These are phyloP conservation scores for Cotesia typhae DNA, from an alignment of 1,140 invertebrate species.

Conservation along the genomic window DNA sequence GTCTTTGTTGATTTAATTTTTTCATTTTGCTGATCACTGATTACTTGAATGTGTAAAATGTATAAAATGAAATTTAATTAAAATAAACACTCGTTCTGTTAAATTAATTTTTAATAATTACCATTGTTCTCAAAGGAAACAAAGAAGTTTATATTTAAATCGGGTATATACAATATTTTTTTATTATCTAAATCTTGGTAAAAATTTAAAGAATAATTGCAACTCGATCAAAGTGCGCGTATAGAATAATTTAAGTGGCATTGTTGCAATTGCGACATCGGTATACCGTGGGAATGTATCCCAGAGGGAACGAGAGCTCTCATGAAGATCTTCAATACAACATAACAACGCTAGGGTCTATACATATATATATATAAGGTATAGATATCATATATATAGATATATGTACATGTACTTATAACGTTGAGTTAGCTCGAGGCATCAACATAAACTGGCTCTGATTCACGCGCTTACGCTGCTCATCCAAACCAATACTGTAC, in stretches of 20 bases:
- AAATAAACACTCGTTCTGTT: too few species aligned
- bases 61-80: too few species aligned
- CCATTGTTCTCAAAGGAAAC: background rate
- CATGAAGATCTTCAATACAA: conserved; percentile 26
- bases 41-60: too few species aligned
- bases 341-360: background rate
- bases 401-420: too few species aligned
- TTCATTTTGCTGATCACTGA: too few species aligned
- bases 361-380: background rate
- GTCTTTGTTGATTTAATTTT: too few species aligned
- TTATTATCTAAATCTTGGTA: conserved; percentile 19
- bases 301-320: conserved; percentile 20
- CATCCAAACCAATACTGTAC: background rate
- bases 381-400: too few species aligned
- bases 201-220: conserved; percentile 44
- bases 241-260: conserved; percentile 49
- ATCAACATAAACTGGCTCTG: conserved; percentile 20
- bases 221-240: conserved; percentile 45
- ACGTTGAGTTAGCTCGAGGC: conserved; percentile 13
- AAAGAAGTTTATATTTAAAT: conserved; percentile 3
- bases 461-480: conserved; percentile 21
- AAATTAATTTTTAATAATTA: too few species aligned
- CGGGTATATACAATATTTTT: background rate
- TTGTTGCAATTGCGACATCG: conserved; percentile 58
- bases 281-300: conserved; percentile 53